These are phyloP conservation scores for Macrobrachium nipponense DNA, from an alignment of 1,140 invertebrate genomes.

Conservation along the genomic window DNA sequence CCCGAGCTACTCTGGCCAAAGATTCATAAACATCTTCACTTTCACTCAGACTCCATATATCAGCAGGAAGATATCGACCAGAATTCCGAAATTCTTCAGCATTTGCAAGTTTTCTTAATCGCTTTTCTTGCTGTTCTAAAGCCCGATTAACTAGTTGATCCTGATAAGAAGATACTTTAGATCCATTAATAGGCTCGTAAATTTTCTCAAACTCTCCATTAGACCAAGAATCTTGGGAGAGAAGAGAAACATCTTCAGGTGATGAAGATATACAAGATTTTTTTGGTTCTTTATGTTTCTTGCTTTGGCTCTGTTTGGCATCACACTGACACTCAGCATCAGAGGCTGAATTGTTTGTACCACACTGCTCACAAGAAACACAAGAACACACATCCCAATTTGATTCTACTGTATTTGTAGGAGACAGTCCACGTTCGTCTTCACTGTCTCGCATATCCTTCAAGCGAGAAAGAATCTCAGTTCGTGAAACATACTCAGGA, in stretches of 20 bases:
- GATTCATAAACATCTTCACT: slow-evolving; percentile 59
- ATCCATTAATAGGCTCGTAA: slow-evolving; percentile 56
- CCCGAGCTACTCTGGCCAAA: slow-evolving; percentile 37
- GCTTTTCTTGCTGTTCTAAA: slow-evolving; percentile 41
- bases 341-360: slow-evolving; percentile 22
- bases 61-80: slow-evolving; percentile 34
- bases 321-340: slow-evolving; percentile 37
- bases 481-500: slow-evolving; percentile 37
- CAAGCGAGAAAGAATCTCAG: slow-evolving; percentile 49
- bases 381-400: slow-evolving; percentile 63
- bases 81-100: slow-evolving; percentile 20
- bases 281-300: slow-evolving; percentile 37
- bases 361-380: slow-evolving; percentile 57
- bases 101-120: slow-evolving; percentile 13
- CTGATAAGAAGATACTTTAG: neutral
- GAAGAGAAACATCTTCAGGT: slow-evolving; percentile 26
- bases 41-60: slow-evolving; percentile 60
- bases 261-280: slow-evolving; percentile 3
- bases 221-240: slow-evolving; percentile 61
- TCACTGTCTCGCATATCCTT: slow-evolving; percentile 49
- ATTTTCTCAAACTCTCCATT: slow-evolving; percentile 64
- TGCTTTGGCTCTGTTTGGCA: slow-evolving; percentile 18
- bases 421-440: slow-evolving; percentile 48
- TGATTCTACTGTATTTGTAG: slow-evolving; percentile 30
- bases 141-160: slow-evolving; percentile 26